Evolutionary conservation across 1,140 invertebrate genomes (phyloP), one percentile per base, ranked within the genome.

Genomic region (Cepaea nemoralis): DNA sequence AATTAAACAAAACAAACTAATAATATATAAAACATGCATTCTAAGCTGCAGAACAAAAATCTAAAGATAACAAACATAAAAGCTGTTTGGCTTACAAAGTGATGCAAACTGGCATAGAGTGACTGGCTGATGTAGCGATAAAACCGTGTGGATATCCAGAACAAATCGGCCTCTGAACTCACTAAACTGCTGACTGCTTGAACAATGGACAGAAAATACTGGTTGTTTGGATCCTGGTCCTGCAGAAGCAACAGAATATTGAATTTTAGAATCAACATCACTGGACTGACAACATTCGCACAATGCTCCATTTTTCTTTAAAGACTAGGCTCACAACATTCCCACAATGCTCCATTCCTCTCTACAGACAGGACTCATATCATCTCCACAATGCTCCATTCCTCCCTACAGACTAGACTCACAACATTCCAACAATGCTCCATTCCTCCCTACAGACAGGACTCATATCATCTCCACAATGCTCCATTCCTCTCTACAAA

Each of bases 71-170:
- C 24, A 6, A 22, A 76, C 33, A 19, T 35, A 31, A 22, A 16
- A 27, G 24, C 37, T 27, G 48, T 45, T 35, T 48, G 37, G 39
- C 75, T 77, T 35, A 79, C 77, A 79, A 42, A 79, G 2, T 69
- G 77, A 19, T 2, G 22, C 14, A 79, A 48, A 33, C 33, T 50
- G 2, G 1, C 16, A 19, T 69, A 42, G 0, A 79, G 8, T 19
- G 75, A 83, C 66, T 85, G 85, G 8, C 55, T 59, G 31, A 87
- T 94, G 93, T 85, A 82, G 82, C 94, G 93, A 79, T 94, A 94
- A 84, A 96, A 94, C 31, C 93, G 94, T 88, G 94, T 94, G 2
- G 95, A 93, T 59, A 96, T 90, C 95, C 95, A 97, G 91, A 95
- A 97, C 19, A 94, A 93, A 84, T 96, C 95, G 6, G 94, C 93